Evolutionary conservation across 1,140 invertebrate genomes (phyloP).

Genomic region (Gonatopus flavifemur): DNA sequence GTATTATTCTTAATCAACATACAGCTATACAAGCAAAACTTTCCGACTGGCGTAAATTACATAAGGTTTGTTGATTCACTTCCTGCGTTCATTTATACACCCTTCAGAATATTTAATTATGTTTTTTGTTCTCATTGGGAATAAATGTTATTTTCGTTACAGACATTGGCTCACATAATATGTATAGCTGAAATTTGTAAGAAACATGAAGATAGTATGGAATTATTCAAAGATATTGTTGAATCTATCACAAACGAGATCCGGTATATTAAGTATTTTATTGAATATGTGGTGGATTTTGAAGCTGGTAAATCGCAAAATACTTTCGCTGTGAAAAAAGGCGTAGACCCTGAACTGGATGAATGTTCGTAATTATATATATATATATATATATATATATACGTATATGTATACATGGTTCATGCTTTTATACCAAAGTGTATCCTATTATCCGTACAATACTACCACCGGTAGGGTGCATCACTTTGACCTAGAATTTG

Average conservation of each 20-base stretch:
- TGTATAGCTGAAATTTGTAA: slow-evolving; percentile 67
- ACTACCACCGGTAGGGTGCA: too few relatives aligned
- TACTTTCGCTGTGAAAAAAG: slow-evolving; percentile 68
- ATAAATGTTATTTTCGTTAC: slow-evolving; percentile 37
- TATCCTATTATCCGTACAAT: too few relatives aligned
- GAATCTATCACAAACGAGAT: slow-evolving; percentile 62
- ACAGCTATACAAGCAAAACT: slow-evolving; percentile 62
- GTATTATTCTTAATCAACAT: slow-evolving; percentile 34
- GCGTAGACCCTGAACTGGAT: slow-evolving; percentile 70
- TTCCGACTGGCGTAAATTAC: slow-evolving; percentile 68
- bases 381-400: too few relatives aligned
- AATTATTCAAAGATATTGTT: slow-evolving; percentile 62
- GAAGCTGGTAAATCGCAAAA: slow-evolving; percentile 64
- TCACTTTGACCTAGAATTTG: too few relatives aligned
- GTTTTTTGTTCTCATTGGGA: too few relatives aligned
- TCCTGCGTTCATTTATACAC: too few relatives aligned
- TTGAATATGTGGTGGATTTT: slow-evolving; percentile 68
- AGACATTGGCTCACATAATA: slow-evolving; percentile 69
- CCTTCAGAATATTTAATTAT: too few relatives aligned
- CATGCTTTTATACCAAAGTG: too few relatives aligned
- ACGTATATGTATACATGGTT: too few relatives aligned
- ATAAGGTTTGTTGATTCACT: slow-evolving; percentile 59
- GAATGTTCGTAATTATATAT: slow-evolving; percentile 58
- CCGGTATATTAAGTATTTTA: slow-evolving; percentile 59
- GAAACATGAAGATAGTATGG: slow-evolving; percentile 45